phyloP scores from a whole-genome alignment of 2,888 invertebrate species.

The Isotomurus palustris region DNA sequence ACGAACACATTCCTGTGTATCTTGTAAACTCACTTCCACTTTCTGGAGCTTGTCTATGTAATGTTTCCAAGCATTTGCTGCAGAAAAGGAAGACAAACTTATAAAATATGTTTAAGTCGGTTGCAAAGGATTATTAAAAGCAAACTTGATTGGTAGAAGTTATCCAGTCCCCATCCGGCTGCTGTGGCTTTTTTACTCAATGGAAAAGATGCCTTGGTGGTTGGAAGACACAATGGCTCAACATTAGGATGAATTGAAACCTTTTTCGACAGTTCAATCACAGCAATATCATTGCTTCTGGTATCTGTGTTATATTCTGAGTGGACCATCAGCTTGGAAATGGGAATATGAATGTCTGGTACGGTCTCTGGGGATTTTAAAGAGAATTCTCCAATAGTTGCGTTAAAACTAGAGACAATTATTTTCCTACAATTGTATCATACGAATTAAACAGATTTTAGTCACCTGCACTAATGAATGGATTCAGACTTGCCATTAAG shows the following conservation, averaged over 20 bases:
- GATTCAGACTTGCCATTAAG: too few species aligned
- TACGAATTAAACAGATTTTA: too few species aligned
- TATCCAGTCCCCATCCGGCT: conserved; percentile 23
- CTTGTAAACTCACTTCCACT: conserved; percentile 25
- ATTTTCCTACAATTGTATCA: conserved; percentile 13
- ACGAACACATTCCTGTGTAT: conserved; percentile 14
- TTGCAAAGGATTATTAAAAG: too few species aligned
- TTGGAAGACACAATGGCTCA: conserved; percentile 28
- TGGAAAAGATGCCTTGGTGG: not conserved
- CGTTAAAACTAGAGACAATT: conserved; percentile 16
- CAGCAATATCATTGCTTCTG: conserved; percentile 30
- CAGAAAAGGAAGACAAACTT: too few species aligned
- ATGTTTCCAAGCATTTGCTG: conserved; percentile 2
- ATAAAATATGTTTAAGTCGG: too few species aligned
- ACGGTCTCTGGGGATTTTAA: conserved; percentile 15
- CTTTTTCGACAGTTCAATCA: conserved; percentile 14
- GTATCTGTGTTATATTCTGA: conserved; percentile 20
- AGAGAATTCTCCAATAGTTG: conserved; percentile 27
- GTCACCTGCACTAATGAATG: too few species aligned
- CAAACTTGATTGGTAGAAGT: conserved; percentile 16
- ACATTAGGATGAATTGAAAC: conserved; percentile 12
- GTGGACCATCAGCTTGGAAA: conserved; percentile 20
- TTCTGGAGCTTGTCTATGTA: conserved; percentile 14
- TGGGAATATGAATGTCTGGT: conserved; percentile 4
- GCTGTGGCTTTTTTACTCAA: conserved; percentile 3